Conservation (phyloP, 2,113 vertebrate species). For the Pimephales promelas region DNA sequence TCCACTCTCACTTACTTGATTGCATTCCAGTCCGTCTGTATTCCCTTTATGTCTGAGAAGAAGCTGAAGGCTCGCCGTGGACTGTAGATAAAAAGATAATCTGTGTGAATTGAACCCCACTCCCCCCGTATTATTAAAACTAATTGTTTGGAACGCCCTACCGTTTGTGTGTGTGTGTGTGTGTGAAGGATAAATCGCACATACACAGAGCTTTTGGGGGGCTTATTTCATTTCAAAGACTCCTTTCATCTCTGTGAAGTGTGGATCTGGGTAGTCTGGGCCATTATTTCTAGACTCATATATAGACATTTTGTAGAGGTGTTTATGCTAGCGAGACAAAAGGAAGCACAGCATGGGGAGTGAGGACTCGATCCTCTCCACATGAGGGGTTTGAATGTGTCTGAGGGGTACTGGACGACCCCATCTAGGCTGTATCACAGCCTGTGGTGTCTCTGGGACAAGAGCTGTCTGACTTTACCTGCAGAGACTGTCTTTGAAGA, state of each 20-base stretch:
- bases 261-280: conserved; percentile 37
- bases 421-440: conserved; percentile 23
- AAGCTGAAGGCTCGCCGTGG: background rate
- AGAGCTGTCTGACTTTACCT: conserved; percentile 21
- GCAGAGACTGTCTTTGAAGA: conserved; percentile 41
- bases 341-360: background rate
- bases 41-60: conserved; percentile 25
- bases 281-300: conserved; percentile 12
- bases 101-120: conserved; percentile 31
- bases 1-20: conserved; percentile 18
- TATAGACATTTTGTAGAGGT: conserved; percentile 34
- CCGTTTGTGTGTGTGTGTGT: background rate
- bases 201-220: conserved; percentile 14
- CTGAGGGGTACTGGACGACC: conserved; percentile 22
- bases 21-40: background rate
- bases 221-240: conserved; percentile 52
- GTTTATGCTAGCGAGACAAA: conserved; percentile 50
- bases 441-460: conserved; percentile 17
- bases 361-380: conserved; percentile 35
- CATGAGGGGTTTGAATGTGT: conserved; percentile 33
- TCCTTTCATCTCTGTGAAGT: conserved; percentile 44
- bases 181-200: conserved; percentile 20
- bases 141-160: conserved; percentile 30
- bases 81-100: conserved; percentile 41
- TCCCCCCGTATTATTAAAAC: conserved; percentile 45